Evolutionary conservation across 2,113 vertebrate genomes (phyloP), one percentile per base, ranked within the genome.

Genomic region (Lasiurus borealis): DNA sequence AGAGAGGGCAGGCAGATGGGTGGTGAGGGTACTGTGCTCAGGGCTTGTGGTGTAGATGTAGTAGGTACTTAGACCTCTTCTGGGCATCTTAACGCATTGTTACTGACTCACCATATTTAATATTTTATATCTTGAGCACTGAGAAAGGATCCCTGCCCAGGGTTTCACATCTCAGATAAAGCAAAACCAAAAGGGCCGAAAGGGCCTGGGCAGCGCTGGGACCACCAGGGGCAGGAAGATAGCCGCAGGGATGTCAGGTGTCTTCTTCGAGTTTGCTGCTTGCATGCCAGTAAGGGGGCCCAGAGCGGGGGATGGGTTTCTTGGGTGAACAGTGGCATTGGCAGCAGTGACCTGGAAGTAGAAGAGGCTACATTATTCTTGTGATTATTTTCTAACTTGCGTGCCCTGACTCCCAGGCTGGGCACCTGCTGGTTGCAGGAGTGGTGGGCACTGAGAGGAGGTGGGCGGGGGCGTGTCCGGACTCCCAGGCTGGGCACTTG

Each of bases 91-190:
- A 34, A 40, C 3, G 5, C 14, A n/a, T 36, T 46, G 50, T 36
- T 81, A 73, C 18, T 77, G 54, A 85, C 91, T 82, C n/a, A 19
- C 19, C 54, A 8, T 44, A 31, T 57, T 46, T 95, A 82, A 64
- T 82, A 82, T 88, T 95, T 90, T 46, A 71, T 69, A 71, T 62
- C 73, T 46, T 93, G 8, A 94, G 18, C 62, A 15, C 2, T 36
- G 73, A 91, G 84, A 66, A 66, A 46, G 68, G 68, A 36, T 89
- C 27, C 54, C n/a, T 84, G 80, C 40, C 81, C 68, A 52, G 62
- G 34, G 76, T 75, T 88, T 85, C 31, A 29, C n/a, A 34, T 64
- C 69, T 89, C 71, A 44, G 73, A 89, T 88, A 64, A 91, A 84
- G 85, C 46, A 66, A 92, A 80, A 76, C 27, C 29, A 72, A 62